Evolutionary conservation across 2,113 vertebrate genomes (phyloP).

Genomic region (Odocoileus hemionus): DNA sequence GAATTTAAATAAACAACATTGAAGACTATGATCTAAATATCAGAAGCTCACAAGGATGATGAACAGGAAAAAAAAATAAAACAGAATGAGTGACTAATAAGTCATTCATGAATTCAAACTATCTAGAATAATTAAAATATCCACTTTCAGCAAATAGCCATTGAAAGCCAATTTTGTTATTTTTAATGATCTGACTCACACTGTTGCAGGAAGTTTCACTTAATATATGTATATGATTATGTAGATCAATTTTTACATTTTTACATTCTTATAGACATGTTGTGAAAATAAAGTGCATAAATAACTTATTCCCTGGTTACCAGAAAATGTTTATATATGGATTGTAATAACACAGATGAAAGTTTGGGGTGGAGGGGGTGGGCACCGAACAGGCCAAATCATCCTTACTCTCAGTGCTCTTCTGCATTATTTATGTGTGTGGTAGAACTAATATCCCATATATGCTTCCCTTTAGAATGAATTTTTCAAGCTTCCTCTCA

Average conservation of each 20-base stretch:
- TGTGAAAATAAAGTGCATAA: slow-evolving; percentile 40
- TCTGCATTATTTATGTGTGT: not conserved
- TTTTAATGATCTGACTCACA: slow-evolving; percentile 73
- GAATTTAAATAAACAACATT: slow-evolving; percentile 68
- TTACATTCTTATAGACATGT: slow-evolving; percentile 47
- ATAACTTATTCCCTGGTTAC: slow-evolving; percentile 35
- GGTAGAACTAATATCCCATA: not conserved
- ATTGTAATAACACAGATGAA: not conserved
- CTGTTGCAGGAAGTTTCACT: slow-evolving; percentile 68
- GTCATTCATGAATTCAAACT: slow-evolving; percentile 80
- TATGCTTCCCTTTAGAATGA: not conserved
- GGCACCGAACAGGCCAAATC: not conserved
- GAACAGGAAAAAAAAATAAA: slow-evolving; percentile 29
- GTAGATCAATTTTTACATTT: slow-evolving; percentile 60
- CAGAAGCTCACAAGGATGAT: slow-evolving; percentile 68
- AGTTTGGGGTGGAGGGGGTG: not conserved
- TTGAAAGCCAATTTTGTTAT: slow-evolving; percentile 67
- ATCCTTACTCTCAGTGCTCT: not conserved
- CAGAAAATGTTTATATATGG: slow-evolving; percentile 18
- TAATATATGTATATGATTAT: slow-evolving; percentile 52
- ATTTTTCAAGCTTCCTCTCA: slow-evolving; percentile 36
- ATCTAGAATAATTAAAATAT: slow-evolving; percentile 82
- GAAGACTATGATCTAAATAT: slow-evolving; percentile 72
- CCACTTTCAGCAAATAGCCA: slow-evolving; percentile 79
- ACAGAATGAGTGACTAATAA: slow-evolving; percentile 72